Evolutionary conservation across 2,797 vertebrate species (phyloP), one percentile per base, ranked within the genome.

Genomic region (Limnodromus scolopaceus): DNA sequence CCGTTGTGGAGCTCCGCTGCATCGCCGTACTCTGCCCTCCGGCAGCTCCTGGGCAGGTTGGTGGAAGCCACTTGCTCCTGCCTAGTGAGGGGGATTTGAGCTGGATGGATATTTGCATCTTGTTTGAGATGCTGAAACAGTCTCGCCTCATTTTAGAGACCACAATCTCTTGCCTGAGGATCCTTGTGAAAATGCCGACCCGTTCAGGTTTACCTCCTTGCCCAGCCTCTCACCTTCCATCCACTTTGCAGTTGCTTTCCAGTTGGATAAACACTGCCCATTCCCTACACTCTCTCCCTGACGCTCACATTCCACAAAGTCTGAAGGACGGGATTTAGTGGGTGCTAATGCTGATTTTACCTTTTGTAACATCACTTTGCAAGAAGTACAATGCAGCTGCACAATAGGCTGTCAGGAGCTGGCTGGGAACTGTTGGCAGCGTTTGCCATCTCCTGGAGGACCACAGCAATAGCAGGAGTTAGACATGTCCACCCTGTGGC

Each of bases 371-470:
- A 10, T 10, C 2, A 1, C 1, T 36, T 84, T 25, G 61, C 12
- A 24, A 49, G 58, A 36, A 84, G 8, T 13, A 7, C 57, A 14
- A 13, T 3, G 3, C 3, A 20, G 39, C 24, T 5, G 3, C 19
- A 2, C 30, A 4, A 1, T 2, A 12, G 70, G 66, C 60, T 61
- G 55, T 2, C 3, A 4, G 65, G 54, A 46, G 61, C 28, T 24
- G 23, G 14, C 53, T 46, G 11, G 61, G 46, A 95, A 84, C 13
- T 23, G 57, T 91, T 91, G 87, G 79, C 55, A 23, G 23, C 53
- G 93, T 87, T 92, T 95, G 97, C 98, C 97, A 97, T 91, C 98
- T 98, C 92, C 97, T 98, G 98, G 96, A 76, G 4, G 0, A 71
- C 2, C 3, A 3, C 0, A 10, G 90, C 53, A 77, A 30, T 34